Evolutionary conservation across 1,140 invertebrate species (phyloP).

Genomic region (Caerostris extrusa): DNA sequence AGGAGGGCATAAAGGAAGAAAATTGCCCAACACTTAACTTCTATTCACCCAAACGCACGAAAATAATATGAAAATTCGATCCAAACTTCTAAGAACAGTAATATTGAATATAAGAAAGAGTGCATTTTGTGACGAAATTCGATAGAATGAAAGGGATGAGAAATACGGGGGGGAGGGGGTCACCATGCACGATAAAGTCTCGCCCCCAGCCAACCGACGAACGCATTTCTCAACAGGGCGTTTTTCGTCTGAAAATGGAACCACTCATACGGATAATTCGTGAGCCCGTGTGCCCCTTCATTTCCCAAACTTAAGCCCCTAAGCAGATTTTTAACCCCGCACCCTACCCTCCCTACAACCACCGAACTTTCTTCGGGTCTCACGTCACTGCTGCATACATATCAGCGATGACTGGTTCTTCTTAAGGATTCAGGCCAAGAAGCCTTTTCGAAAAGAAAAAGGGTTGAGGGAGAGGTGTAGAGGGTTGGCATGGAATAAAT

Average conservation of each 20-base stretch:
- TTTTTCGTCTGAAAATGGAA: constrained; percentile 43
- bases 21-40: not conserved
- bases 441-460: not conserved
- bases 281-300: not conserved
- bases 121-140: not conserved
- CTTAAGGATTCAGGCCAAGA: constrained; percentile 40
- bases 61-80: not conserved
- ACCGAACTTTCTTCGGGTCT: not conserved
- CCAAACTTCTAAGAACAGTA: not conserved
- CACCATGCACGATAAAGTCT: not conserved
- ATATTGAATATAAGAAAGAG: not conserved
- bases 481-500: constrained; percentile 61
- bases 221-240: constrained; percentile 14
- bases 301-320: constrained; percentile 56
- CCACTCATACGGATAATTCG: constrained; percentile 51
- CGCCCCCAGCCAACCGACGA: not conserved
- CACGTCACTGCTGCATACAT: constrained; percentile 20
- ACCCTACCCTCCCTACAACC: not conserved
- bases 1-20: too few relatives aligned
- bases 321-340: constrained; percentile 34
- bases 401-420: constrained; percentile 6
- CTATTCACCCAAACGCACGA: not conserved
- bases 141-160: not conserved
- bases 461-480: not conserved
- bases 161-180: not conserved